Percentiles rank a stretch among this genome's conserved stretches.
phyloP scores from a whole-genome alignment of 2,113 vertebrate genomes.

The Triplophysa rosa region DNA sequence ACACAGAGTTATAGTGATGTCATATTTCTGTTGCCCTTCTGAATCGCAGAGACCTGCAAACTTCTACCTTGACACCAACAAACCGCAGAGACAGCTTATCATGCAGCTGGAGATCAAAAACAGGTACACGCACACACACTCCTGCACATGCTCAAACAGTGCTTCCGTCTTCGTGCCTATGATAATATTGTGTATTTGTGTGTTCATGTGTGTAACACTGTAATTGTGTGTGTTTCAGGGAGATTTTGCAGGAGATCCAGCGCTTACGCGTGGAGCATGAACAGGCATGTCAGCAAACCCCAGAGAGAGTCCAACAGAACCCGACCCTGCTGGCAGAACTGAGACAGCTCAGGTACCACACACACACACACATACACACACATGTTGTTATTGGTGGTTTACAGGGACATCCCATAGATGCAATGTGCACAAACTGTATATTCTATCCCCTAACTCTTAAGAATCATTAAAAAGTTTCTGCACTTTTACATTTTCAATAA shows the following conservation, averaged over 20 bases:
- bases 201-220: constrained; percentile 15
- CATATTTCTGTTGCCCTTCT: not conserved
- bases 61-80: constrained; percentile 90
- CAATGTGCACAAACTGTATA: too few species aligned
- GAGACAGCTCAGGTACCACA: constrained; percentile 83
- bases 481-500: too few species aligned
- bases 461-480: too few species aligned
- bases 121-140: constrained; percentile 71
- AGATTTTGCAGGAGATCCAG: constrained; percentile 95
- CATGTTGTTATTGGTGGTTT: too few species aligned
- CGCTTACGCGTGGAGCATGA: constrained; percentile 87
- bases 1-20: not conserved
- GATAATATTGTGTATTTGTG: not conserved
- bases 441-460: too few species aligned
- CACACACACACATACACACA: not conserved
- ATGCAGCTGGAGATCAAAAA: constrained; percentile 94
- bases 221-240: constrained; percentile 68
- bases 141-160: not conserved
- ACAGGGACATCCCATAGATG: too few species aligned
- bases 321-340: constrained; percentile 90
- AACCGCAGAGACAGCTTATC: constrained; percentile 92
- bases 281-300: constrained; percentile 87
- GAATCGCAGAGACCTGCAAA: constrained; percentile 75
- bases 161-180: too few species aligned
- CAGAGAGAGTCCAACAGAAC: constrained; percentile 89